Evolutionary conservation across 2,113 vertebrate genomes (phyloP).

Genomic region (Macaca mulatta): DNA sequence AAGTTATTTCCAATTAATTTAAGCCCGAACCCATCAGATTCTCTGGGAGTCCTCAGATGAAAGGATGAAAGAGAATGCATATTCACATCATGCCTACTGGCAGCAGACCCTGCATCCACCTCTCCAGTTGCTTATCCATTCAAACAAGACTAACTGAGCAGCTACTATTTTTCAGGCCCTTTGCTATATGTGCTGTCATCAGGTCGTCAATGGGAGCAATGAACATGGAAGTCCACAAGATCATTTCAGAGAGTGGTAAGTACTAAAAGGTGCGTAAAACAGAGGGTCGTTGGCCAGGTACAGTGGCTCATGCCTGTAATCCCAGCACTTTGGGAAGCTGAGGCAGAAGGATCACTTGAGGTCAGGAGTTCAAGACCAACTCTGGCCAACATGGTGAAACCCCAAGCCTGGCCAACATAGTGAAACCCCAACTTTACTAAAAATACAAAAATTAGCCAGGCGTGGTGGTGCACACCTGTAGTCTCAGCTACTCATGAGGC

Average conservation of each 20-base stretch:
- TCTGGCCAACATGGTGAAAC: too few relatives aligned
- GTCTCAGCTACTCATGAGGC: too few relatives aligned
- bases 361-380: too few relatives aligned
- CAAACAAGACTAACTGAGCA: neutral
- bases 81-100: neutral
- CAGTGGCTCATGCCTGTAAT: too few relatives aligned
- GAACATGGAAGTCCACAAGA: neutral
- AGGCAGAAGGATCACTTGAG: too few relatives aligned
- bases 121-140: neutral
- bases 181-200: neutral
- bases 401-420: too few relatives aligned
- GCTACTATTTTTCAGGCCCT: neutral
- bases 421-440: too few relatives aligned
- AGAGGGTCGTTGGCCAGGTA: too few relatives aligned
- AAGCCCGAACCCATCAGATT: neutral
- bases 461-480: too few relatives aligned
- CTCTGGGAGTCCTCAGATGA: neutral
- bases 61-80: neutral
- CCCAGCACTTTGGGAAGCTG: too few relatives aligned
- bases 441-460: too few relatives aligned
- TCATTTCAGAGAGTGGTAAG: neutral
- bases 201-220: neutral
- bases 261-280: neutral
- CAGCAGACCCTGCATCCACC: neutral
- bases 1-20: neutral